Conservation (phyloP, 2,797 vertebrate species). For the Margarornis squamiger region DNA sequence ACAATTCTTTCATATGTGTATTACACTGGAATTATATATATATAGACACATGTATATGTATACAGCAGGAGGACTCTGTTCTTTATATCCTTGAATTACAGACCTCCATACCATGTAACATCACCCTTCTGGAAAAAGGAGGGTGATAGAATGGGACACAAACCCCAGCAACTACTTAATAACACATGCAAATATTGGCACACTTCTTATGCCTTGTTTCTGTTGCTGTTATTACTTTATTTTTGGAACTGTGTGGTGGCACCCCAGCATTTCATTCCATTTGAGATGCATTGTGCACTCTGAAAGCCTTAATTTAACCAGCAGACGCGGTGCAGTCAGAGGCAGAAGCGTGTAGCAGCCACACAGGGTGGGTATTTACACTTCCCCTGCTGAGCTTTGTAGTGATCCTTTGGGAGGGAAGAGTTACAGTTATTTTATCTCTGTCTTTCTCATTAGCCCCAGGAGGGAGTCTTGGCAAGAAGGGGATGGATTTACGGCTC, state of each 20-base stretch:
- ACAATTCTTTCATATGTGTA: slow-evolving; percentile 12
- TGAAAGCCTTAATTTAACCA: background rate
- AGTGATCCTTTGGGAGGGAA: background rate
- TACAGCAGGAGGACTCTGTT: background rate
- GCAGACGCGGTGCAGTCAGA: background rate
- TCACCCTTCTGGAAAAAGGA: background rate
- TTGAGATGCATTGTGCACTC: background rate
- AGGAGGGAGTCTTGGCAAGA: background rate
- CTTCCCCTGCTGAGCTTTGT: background rate
- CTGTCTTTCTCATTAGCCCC: background rate
- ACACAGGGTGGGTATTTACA: background rate
- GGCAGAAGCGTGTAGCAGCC: background rate
- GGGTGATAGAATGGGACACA: background rate
- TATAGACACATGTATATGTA: background rate
- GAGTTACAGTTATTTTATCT: background rate
- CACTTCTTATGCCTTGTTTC: accelerated
- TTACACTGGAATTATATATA: slow-evolving; percentile 5
- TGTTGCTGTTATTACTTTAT: background rate
- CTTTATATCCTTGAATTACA: background rate
- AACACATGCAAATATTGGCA: background rate
- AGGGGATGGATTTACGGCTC: background rate
- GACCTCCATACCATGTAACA: background rate
- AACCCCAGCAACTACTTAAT: background rate
- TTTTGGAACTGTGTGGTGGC: background rate
- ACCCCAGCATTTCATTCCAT: background rate